Conservation (phyloP, 2,888 invertebrate genomes). For the Ecliptopera silaceata region DNA sequence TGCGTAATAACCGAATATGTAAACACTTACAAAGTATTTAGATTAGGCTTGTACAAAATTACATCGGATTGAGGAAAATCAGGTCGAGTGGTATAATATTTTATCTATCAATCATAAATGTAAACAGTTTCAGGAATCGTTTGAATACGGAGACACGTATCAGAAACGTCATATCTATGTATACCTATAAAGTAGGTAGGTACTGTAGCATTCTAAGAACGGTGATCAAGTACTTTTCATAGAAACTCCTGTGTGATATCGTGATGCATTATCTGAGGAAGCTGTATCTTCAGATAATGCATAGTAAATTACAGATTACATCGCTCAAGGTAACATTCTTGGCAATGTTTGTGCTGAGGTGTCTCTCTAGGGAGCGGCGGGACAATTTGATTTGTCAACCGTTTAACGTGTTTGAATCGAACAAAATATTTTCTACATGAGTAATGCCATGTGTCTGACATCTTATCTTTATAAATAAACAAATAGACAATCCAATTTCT, state of each 20-base stretch:
- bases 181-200: not conserved
- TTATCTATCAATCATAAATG: not conserved
- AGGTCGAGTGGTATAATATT: not conserved
- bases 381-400: conserved; percentile 20
- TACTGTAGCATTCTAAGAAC: not conserved
- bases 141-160: not conserved
- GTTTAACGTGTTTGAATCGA: conserved; percentile 16
- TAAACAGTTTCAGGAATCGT: not conserved
- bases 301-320: not conserved
- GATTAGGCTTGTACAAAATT: not conserved
- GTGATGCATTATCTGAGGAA: no score
- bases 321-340: conserved; percentile 8
- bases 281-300: not conserved
- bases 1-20: conserved; percentile 3
- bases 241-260: not conserved
- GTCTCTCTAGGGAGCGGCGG: conserved; percentile 19
- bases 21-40: not conserved
- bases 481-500: conserved; percentile 2
- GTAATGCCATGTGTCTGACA: conserved; percentile 6
- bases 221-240: not conserved
- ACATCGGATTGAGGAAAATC: not conserved
- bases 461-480: not conserved
- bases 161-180: not conserved
- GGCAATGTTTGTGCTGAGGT: conserved; percentile 15
- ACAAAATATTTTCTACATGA: conserved; percentile 24